phyloP scores from a whole-genome alignment of 2,888 invertebrate species.

The Tipula helvola region DNA sequence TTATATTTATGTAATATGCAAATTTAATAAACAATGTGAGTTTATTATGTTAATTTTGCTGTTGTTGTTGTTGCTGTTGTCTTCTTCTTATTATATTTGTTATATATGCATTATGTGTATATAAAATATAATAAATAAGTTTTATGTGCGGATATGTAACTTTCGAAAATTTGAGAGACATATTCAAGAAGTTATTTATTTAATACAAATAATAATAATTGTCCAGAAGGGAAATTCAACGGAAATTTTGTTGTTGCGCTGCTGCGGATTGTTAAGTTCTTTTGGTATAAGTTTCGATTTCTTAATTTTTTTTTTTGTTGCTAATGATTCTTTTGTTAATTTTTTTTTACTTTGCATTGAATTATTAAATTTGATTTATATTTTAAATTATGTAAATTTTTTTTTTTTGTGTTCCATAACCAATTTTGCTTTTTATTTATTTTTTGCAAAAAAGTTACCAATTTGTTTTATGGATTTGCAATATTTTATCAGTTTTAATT shows the following conservation, averaged over 20 bases:
- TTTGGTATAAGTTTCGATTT: neutral
- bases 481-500: neutral
- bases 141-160: neutral
- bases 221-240: neutral
- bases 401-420: neutral
- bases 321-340: neutral
- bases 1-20: conserved; percentile 4
- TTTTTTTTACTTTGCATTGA: neutral
- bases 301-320: neutral
- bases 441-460: neutral
- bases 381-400: neutral
- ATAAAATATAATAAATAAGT: neutral
- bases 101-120: neutral
- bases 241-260: neutral
- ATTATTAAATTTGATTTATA: conserved; percentile 4
- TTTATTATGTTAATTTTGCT: neutral
- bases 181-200: neutral
- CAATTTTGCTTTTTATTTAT: too few species aligned
- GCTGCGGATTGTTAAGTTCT: neutral
- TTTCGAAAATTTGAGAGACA: conserved; percentile 4
- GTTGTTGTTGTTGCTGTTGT: neutral
- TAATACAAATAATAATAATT: neutral
- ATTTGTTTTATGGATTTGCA: neutral
- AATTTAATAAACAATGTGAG: conserved; percentile 4
- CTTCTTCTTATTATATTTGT: neutral